Evolutionary conservation across 2,888 invertebrate species (phyloP).

Genomic region (Epistrophella euchroma): DNA sequence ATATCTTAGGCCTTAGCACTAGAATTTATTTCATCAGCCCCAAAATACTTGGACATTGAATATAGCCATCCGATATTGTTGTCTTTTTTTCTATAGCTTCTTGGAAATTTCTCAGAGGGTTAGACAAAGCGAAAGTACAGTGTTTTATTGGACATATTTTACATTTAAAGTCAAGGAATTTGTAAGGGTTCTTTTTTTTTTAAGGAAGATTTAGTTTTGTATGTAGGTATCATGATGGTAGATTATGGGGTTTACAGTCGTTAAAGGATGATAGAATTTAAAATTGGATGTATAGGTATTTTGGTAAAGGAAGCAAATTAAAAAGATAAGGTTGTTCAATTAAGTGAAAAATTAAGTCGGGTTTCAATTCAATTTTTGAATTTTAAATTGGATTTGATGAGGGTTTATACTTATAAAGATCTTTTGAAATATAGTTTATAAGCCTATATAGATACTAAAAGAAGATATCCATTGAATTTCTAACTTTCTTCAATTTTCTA

Average conservation of each 20-base stretch:
- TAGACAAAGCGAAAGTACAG: neutral
- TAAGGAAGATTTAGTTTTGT: conserved; percentile 21
- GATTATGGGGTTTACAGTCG: conserved; percentile 11
- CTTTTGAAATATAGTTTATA: neutral
- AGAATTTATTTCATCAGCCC: conserved; percentile 56
- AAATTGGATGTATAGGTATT: neutral
- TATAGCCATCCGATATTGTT: conserved; percentile 18
- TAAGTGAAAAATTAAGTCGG: conserved; percentile 17
- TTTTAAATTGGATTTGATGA: neutral
- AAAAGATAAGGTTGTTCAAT: conserved; percentile 1
- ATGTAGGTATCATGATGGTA: conserved; percentile 1
- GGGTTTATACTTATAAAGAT: neutral
- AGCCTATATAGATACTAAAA: neutral
- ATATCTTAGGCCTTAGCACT: conserved; percentile 28
- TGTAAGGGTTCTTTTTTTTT: conserved; percentile 16
- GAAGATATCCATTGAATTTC: no score
- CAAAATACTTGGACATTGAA: conserved; percentile 17
- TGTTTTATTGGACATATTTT: conserved; percentile 14
- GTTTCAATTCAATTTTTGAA: conserved; percentile 2
- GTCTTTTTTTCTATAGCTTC: neutral
- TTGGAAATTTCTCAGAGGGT: neutral
- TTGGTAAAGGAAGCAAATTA: neutral
- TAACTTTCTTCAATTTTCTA: no score
- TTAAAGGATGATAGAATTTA: conserved; percentile 20
- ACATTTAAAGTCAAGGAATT: conserved; percentile 17